Evolutionary conservation across 2,113 vertebrate genomes (phyloP).

Genomic region (Etia nguti): DNA sequence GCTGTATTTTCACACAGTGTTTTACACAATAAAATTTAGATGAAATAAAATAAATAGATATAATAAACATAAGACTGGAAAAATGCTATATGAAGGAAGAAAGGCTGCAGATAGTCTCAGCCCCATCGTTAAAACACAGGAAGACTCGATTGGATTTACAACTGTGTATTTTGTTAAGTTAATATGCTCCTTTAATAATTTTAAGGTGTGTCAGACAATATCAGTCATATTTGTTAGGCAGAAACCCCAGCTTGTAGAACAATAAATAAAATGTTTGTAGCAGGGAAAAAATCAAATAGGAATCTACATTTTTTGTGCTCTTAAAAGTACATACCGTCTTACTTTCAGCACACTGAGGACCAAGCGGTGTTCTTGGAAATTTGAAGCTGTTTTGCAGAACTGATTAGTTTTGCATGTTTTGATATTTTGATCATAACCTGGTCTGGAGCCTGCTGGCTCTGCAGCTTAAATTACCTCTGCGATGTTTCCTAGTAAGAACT

Average conservation of each 20-base stretch:
- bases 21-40: background rate
- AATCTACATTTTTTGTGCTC: background rate
- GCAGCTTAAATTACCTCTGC: background rate
- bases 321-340: background rate
- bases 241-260: accelerated
- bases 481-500: background rate
- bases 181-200: background rate
- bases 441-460: background rate
- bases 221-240: background rate
- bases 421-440: background rate
- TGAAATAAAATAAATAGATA: accelerated
- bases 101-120: background rate
- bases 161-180: background rate
- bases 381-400: background rate
- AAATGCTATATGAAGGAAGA: accelerated
- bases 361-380: background rate
- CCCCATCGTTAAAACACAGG: background rate
- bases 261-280: background rate
- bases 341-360: background rate
- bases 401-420: background rate
- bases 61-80: accelerated
- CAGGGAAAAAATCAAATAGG: background rate
- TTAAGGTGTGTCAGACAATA: background rate
- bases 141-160: background rate
- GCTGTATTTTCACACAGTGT: background rate